These are phyloP conservation scores for Sebastes minor DNA, from an alignment of 2,797 vertebrate species.

Conservation along the genomic window DNA sequence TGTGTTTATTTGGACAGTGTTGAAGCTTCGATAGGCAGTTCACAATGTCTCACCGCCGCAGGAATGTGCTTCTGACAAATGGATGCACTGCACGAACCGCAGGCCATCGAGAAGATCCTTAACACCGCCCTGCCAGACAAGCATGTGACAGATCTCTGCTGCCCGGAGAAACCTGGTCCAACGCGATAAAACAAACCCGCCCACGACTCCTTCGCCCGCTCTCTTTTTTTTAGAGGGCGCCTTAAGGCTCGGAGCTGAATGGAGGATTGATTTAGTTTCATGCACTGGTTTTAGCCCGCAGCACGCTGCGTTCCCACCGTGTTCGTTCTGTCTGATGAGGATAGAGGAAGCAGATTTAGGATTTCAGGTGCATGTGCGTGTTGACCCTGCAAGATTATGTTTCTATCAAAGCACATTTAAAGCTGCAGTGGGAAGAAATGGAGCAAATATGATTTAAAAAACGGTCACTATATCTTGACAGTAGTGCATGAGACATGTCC, in stretches of 20 bases:
- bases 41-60: conserved; percentile 42
- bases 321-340: not conserved
- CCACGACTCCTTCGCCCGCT: not conserved
- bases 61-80: conserved; percentile 70
- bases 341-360: conserved; percentile 1
- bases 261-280: conserved; percentile 32
- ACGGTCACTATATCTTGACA: no score
- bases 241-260: conserved; percentile 2
- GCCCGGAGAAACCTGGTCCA: conserved; percentile 31
- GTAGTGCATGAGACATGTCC: no score
- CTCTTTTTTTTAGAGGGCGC: not conserved
- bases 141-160: conserved; percentile 33
- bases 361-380: conserved; percentile 1
- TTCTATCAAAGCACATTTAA: not conserved
- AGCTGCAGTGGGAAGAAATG: no score
- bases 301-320: not conserved
- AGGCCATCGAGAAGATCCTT: conserved; percentile 27
- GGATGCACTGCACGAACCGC: conserved; percentile 46
- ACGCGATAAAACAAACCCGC: conserved; percentile 39
- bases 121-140: conserved; percentile 4
- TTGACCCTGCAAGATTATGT: conserved; percentile 17
- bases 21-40: conserved; percentile 48
- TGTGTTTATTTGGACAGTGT: conserved; percentile 62
- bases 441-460: no score
- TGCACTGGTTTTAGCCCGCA: not conserved